Evolutionary conservation across 2,888 invertebrate genomes (phyloP), one percentile per base, ranked within the genome.

Genomic region (Urechis unicinctus): DNA sequence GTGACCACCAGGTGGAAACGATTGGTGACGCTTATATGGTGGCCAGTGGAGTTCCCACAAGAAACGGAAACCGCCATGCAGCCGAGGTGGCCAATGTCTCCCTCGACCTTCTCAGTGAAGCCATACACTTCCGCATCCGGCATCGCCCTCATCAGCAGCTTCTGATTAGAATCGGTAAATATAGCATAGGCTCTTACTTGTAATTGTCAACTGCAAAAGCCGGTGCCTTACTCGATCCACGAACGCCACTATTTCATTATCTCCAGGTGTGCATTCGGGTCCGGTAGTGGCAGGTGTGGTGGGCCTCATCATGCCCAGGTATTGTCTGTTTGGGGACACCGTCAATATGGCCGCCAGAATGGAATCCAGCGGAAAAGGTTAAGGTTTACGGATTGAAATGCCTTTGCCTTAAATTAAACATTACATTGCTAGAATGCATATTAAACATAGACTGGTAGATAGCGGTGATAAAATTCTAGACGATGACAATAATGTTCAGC

Each of bases 91-190:
- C 73, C 36, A 72, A 70, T 48, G 72, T 74, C 68, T 72, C 74
- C 4, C 66, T 75, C 21, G 71, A 73, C 52, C 64, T 75, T 5
- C 61, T 75, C 9, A 68, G 67, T 45, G 68, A 69, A 1, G 70
- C 72, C 13, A 85, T 64, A 5, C 59, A 87, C 52, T 71, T 74
- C 62, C 64, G 65, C 46, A 71, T 75, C 48, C 65, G 68, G 1
- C 75, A 75, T 53, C 61, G 68, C 28, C 71, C 75, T 3, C 64
- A 67, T 4, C 67, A 66, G 28, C 63, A 69, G 44, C 64, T 75
- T 17, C 70, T 71, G 52, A 61, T 74, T 29, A 63, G 73, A 24
- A 69, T 71, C 21, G 74, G 74, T 54, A 36, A 30, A 58, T 49
- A 6, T 28, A 36, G 9, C 17, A 13, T 36, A 45, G 22, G 45